phyloP scores from a whole-genome alignment of 2,113 vertebrate species.

The Heterotis niloticus region DNA sequence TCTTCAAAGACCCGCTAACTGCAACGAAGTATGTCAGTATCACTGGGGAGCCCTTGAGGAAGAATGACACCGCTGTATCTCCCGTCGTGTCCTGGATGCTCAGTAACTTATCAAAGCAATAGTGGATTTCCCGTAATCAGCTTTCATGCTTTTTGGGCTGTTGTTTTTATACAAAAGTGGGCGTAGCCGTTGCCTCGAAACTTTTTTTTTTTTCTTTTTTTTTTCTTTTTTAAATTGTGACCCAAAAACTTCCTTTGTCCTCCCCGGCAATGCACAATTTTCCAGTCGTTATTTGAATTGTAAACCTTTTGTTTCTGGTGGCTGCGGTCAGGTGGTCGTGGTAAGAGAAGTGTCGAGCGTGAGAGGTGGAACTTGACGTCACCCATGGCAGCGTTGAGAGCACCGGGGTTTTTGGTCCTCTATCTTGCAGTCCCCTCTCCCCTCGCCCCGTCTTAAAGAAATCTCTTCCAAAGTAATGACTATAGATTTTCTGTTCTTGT shows the following conservation, averaged over 20 bases:
- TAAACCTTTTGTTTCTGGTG: neutral
- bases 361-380: neutral
- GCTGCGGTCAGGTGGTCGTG: neutral
- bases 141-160: conserved; percentile 24
- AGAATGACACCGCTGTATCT: conserved; percentile 18
- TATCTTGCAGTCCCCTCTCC: neutral
- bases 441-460: neutral
- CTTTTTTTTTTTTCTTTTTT: neutral
- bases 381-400: neutral
- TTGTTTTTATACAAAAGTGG: conserved; percentile 25
- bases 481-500: neutral
- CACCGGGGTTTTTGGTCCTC: neutral
- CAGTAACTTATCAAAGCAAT: conserved; percentile 61
- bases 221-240: conserved; percentile 38
- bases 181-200: conserved; percentile 23
- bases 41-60: neutral
- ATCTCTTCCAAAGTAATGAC: neutral
- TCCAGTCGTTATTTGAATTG: conserved; percentile 20
- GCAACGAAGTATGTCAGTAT: neutral
- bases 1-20: conserved; percentile 12
- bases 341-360: neutral
- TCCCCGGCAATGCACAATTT: conserved; percentile 28
- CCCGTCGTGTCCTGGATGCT: conserved; percentile 33
- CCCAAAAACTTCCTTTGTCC: conserved; percentile 52
- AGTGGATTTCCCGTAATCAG: conserved; percentile 31